Base-by-base conservation (phyloP, 2,888 invertebrate species). In the Dasysyrphus tricinctus region DNA sequence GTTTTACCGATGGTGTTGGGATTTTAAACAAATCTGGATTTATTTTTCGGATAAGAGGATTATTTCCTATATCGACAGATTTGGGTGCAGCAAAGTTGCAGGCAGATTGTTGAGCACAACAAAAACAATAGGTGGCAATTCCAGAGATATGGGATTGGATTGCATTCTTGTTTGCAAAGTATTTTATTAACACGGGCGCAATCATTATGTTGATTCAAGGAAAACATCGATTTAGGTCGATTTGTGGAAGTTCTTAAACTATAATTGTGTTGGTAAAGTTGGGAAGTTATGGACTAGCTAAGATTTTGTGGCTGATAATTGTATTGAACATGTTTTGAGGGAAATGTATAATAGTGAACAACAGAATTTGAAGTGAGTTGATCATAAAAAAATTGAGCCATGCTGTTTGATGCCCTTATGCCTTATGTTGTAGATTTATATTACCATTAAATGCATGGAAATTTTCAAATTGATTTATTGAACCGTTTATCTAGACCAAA, bases 41-140 rank as follows among this genome's bases (percentile, higher is more conserved):
- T 54, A 54, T 24, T 69, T n/a, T 69, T 69, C 39, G 9, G 39
- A 69, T 54, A n/a, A 42, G 37, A 9, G n/a, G 44, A 47, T 63
- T 47, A 29, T 63, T 63, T 63, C 44, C 54, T 54, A 3, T 24
- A 32, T 63, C 24, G 29, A 39, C 8, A 39, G 24, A 29, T 24
- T 54, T 69, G 54, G 69, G 69, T 69, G 69, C 69, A 69, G 54
- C 11, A 34, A 32, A 65, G 16, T 47, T 32, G n/a, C 6, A 44
- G 1, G 65, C 47, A 61, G 8, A 34, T 49, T 49, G n/a, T 34
- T 49, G 16, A 39, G 7, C 61, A 61, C 14, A 6, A 7, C 3
- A 2, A 32, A 24, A 24, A 12, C 24, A 59, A 59, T 16, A 65
- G 16, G 12, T 29, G 5, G 8, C 12, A 42, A 9, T 29, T 11